These are phyloP conservation scores for Cylindroiulus punctatus DNA, from an alignment of 2,888 invertebrate genomes.

Conservation along the genomic window DNA sequence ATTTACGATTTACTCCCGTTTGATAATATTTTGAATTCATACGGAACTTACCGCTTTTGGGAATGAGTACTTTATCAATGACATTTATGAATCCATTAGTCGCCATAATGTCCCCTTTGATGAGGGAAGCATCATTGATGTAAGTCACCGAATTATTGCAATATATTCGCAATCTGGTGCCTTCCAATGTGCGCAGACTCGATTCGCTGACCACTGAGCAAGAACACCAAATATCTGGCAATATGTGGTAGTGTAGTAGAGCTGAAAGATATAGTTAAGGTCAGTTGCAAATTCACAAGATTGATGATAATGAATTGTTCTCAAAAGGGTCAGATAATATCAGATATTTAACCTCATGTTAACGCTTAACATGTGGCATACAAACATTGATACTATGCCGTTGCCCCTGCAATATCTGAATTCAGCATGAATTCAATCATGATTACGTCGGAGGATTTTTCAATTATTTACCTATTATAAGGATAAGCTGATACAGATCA, in stretches of 20 bases:
- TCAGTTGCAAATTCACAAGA: neutral
- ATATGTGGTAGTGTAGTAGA: conserved; percentile 48
- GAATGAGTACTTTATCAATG: conserved; percentile 59
- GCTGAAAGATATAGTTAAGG: neutral
- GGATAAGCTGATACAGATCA: too few species aligned
- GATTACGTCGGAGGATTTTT: too few species aligned
- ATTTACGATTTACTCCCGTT: neutral
- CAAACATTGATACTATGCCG: too few species aligned
- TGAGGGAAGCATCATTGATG: conserved; percentile 58
- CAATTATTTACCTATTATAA: too few species aligned
- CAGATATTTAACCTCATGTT: too few species aligned
- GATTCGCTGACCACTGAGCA: conserved; percentile 21
- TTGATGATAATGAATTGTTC: neutral
- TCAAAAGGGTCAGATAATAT: too few species aligned
- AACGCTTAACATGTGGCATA: too few species aligned
- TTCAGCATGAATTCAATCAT: too few species aligned
- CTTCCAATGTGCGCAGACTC: conserved; percentile 56
- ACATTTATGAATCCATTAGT: conserved; percentile 59
- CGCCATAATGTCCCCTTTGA: conserved; percentile 57
- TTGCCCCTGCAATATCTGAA: too few species aligned
- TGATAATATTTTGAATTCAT: neutral
- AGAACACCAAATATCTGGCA: conserved; percentile 51
- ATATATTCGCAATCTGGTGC: conserved; percentile 54
- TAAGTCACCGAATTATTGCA: conserved; percentile 58
- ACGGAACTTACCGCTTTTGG: conserved; percentile 58